These are phyloP conservation scores for Saccostrea echinata DNA, from an alignment of 1,140 invertebrate species.

Conservation along the genomic window DNA sequence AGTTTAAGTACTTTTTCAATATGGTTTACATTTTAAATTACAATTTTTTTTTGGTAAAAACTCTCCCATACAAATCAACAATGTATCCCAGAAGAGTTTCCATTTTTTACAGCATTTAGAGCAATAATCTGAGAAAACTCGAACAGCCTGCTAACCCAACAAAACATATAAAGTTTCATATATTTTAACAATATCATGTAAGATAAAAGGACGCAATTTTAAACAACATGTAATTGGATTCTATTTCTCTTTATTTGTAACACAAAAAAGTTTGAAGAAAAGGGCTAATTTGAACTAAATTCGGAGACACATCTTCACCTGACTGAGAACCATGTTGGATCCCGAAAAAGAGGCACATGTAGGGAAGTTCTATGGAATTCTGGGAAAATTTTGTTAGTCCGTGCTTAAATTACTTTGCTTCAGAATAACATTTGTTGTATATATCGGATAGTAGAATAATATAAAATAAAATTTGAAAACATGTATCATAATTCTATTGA, in stretches of 20 bases:
- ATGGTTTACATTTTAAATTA: too few species aligned
- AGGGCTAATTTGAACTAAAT: background rate
- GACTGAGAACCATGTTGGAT: constrained; percentile 38
- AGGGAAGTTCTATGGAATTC: background rate
- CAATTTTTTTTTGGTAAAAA: too few species aligned
- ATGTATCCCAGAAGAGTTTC: too few species aligned
- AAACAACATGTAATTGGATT: background rate
- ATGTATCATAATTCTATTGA: background rate
- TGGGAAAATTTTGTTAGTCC: background rate
- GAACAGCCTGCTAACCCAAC: too few species aligned
- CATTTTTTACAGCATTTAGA: too few species aligned
- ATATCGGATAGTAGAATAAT: background rate
- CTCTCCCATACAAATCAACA: too few species aligned
- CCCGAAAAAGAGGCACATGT: constrained; percentile 41
- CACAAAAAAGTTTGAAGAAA: background rate
- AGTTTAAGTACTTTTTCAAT: too few species aligned
- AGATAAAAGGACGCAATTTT: background rate
- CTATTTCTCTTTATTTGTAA: background rate
- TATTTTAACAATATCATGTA: background rate
- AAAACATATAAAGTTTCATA: too few species aligned
- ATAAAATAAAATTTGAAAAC: background rate
- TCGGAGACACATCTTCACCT: constrained; percentile 15
- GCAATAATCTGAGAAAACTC: too few species aligned
- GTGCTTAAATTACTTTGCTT: background rate
- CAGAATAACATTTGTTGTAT: background rate